Base-by-base conservation (phyloP, 2,888 invertebrate species). In the Dioctria linearis region DNA sequence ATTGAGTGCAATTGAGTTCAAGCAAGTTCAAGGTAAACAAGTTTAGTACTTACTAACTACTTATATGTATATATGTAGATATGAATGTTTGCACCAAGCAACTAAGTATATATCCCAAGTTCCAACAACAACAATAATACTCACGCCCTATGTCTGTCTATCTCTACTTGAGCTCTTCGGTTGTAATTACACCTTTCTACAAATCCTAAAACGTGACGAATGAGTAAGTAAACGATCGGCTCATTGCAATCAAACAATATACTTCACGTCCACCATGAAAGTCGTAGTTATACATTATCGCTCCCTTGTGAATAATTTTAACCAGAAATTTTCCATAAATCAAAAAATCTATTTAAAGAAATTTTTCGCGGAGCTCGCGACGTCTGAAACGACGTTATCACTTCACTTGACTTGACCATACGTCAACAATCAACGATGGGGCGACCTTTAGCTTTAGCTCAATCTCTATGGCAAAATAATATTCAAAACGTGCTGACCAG, bases 341-440 rank as follows among this genome's bases (percentile, higher is more conserved):
- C 42, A 57, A 73, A 73, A 73, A 73, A 59, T 73, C 69, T 69
- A 69, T 69, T 69, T 73, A 40, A 40, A 73, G 42, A 73, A 42
- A 42, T 13, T 73, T 59, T 73, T 73, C 73, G 73, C 73, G n/a
- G 42, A 42, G 73, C 25, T 51, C n/a, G 25, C n/a, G n/a, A n/a
- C 42, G 13, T 73, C 57, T n/a, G 43, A 69, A 3, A 57, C 54
- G 59, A 40, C 40, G 73, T 73, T 73, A 73, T 73, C 73, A 57
- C 39, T 25, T 25, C 25, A 25, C 25, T 25, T 25, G 25, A 25
- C 25, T 43, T 59, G 73, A 40, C 54, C 73, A 73, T 25, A 25
- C 57, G 54, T 57, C 73, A 59, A 11, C 42, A 42, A 37, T 57
- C 73, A 59, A 11, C 42, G 59, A 37, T 25, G 42, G 42, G 73